Conservation (phyloP, 92 coral and sea anemone genomes). For the Desmophyllum pertusum region DNA sequence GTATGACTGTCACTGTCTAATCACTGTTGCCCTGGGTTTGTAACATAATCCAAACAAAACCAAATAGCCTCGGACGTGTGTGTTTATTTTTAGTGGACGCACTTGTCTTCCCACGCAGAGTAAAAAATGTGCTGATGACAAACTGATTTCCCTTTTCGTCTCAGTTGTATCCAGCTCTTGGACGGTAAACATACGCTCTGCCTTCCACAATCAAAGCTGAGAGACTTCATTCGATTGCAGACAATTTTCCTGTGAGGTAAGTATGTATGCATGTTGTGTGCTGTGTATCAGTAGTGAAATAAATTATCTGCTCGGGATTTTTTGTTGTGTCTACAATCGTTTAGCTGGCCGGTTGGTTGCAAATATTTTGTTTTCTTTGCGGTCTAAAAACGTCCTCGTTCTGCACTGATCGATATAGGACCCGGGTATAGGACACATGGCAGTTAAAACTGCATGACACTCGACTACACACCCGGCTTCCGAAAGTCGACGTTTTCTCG, state of each 20-base stretch:
- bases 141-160: not conserved
- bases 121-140: not conserved
- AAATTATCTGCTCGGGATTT: not conserved
- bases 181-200: not conserved
- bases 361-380: not conserved
- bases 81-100: conserved; percentile 18
- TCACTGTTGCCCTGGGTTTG: conserved; percentile 6
- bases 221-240: too few species aligned
- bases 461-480: not conserved
- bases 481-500: not conserved
- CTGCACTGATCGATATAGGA: too few species aligned
- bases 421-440: not conserved
- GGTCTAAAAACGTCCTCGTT: too few species aligned
- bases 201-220: conserved; percentile 3
- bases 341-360: not conserved
- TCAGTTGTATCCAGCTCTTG: not conserved
- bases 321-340: not conserved
- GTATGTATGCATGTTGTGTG: not conserved
- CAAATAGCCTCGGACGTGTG: not conserved
- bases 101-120: conserved; percentile 12
- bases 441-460: not conserved
- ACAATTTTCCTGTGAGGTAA: not conserved
- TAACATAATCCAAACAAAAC: not conserved
- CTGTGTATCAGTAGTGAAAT: not conserved
- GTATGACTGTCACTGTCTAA: not conserved